phyloP scores from a whole-genome alignment of 2,797 vertebrate species.

The Amniataba percoides region DNA sequence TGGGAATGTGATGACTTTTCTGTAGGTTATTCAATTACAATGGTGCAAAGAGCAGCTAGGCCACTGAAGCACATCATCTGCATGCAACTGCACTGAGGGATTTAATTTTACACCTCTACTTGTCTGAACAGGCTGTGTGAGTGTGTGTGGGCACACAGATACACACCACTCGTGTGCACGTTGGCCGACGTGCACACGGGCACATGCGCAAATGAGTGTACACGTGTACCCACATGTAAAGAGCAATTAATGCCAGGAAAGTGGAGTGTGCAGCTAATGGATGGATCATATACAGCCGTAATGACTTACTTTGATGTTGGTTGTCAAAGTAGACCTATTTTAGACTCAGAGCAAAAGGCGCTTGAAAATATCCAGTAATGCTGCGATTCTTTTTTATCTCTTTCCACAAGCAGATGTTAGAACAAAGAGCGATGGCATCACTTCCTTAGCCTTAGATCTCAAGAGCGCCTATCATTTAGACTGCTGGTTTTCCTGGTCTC shows the following conservation, averaged over 20 bases:
- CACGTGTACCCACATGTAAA: slow-evolving; percentile 43
- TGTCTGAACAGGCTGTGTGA: slow-evolving; percentile 72
- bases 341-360: slow-evolving; percentile 66
- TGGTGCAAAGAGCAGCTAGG: slow-evolving; percentile 85
- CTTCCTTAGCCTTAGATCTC: slow-evolving; percentile 73
- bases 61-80: slow-evolving; percentile 82
- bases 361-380: slow-evolving; percentile 72
- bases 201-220: slow-evolving; percentile 40
- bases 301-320: slow-evolving; percentile 78
- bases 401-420: slow-evolving; percentile 83
- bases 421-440: slow-evolving; percentile 79
- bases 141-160: slow-evolving; percentile 63
- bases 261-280: slow-evolving; percentile 77
- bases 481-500: slow-evolving; percentile 68
- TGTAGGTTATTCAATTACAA: slow-evolving; percentile 90
- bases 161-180: slow-evolving; percentile 32
- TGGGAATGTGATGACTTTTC: slow-evolving; percentile 86
- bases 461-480: slow-evolving; percentile 64
- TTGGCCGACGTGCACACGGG: slow-evolving; percentile 21
- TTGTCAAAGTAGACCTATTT: slow-evolving; percentile 77
- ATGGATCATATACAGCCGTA: slow-evolving; percentile 78
- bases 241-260: slow-evolving; percentile 74
- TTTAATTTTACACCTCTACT: slow-evolving; percentile 83
- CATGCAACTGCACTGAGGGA: slow-evolving; percentile 80
- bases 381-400: slow-evolving; percentile 70